These are phyloP conservation scores for Glareola pratincola DNA, from an alignment of 2,113 vertebrate species.

Conservation along the genomic window DNA sequence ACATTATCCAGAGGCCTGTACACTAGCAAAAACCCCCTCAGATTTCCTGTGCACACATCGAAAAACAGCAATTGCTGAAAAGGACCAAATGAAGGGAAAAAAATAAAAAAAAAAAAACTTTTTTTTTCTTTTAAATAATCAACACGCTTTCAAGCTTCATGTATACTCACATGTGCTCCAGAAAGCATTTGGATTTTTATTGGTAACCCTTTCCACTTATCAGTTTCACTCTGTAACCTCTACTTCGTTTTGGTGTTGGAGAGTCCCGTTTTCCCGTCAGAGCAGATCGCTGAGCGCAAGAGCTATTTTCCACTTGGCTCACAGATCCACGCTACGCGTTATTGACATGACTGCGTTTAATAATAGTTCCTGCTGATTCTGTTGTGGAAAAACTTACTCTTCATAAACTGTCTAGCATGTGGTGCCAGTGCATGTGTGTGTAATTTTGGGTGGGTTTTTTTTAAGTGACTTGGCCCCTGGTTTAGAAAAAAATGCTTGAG, in stretches of 20 bases:
- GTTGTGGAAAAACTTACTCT: conserved; percentile 62
- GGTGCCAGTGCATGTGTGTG: conserved; percentile 26
- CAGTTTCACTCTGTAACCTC: background rate
- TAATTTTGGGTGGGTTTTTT: background rate
- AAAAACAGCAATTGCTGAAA: background rate
- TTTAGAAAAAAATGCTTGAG: background rate
- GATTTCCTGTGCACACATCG: background rate
- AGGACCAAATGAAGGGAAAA: background rate
- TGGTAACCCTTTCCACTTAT: background rate
- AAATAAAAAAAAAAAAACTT: rapidly evolving
- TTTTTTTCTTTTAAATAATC: background rate
- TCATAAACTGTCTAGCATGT: conserved; percentile 19
- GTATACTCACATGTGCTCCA: background rate
- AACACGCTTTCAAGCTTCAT: background rate
- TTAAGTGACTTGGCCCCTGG: background rate
- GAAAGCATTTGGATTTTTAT: conserved; percentile 12
- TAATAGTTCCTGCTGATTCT: conserved; percentile 63
- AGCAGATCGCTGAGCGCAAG: background rate
- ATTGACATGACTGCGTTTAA: conserved; percentile 58
- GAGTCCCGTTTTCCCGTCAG: background rate
- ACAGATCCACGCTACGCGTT: background rate
- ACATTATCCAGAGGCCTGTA: background rate
- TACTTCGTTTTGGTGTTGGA: background rate
- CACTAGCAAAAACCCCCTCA: background rate
- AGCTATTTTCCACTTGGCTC: conserved; percentile 44